Evolutionary conservation across 64 coral and sea anemone genomes (phyloP).

Genomic region (Stylophora pistillata): DNA sequence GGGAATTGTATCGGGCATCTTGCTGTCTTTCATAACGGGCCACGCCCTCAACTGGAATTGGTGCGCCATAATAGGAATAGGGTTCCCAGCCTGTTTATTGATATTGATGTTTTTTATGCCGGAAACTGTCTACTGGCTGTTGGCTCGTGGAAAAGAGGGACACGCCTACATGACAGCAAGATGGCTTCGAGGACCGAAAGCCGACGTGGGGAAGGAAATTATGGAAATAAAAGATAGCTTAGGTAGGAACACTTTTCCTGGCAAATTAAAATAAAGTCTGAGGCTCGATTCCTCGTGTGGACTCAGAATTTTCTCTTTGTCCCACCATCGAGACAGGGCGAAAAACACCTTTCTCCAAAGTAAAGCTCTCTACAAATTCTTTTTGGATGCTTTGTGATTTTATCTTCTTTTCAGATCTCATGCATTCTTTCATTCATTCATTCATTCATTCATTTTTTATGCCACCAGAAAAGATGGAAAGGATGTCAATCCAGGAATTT

Average conservation of each 20-base stretch:
- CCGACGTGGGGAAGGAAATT: slow-evolving; percentile 60
- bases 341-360: no score
- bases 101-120: slow-evolving; percentile 82
- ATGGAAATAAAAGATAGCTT: slow-evolving; percentile 68
- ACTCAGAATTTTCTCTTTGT: no score
- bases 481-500: slow-evolving; percentile 72
- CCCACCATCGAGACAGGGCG: no score
- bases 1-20: slow-evolving; percentile 64
- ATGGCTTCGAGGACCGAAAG: slow-evolving; percentile 71
- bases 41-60: slow-evolving; percentile 53
- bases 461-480: slow-evolving; percentile 6
- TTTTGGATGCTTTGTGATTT: no score
- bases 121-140: slow-evolving; percentile 75
- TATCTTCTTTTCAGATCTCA: no score
- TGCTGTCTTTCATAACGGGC: slow-evolving; percentile 61
- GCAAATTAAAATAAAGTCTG: no score
- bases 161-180: slow-evolving; percentile 46
- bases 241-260: slow-evolving; percentile 35
- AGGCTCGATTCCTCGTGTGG: no score
- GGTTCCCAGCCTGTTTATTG: slow-evolving; percentile 33
- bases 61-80: slow-evolving; percentile 57
- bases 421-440: neutral
- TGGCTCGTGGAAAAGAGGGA: slow-evolving; percentile 60
- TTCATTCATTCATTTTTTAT: neutral
- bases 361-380: no score